Evolutionary conservation across 30 jellyfish, hydroid and myxozoan genomes (phyloP), one percentile per base, ranked within the genome.

Genomic region (Chironex yamaguchii): DNA sequence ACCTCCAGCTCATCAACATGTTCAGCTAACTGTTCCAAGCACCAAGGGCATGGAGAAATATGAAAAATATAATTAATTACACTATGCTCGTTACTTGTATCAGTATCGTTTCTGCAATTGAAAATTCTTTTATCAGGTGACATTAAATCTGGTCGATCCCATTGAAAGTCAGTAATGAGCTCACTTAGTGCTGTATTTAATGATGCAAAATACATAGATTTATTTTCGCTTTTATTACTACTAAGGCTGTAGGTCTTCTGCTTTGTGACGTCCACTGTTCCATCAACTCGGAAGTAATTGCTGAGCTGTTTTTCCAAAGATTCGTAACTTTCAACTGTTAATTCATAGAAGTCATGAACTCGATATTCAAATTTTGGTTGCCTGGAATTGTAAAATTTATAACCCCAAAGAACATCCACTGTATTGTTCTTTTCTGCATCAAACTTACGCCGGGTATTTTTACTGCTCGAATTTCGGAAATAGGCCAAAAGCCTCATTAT

Each of bases 141-240:
- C 28, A 86, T 34, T 67, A 92, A 82, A 52, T 92, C 96, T 1
- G 98, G 98, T 49, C 96, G 54, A 34, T 92, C 98, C 98, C 98
- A 92, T 27, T 92, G 98, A 86, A 86, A 92, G 28, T 87, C 97
- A 22, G 97, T 51, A 1, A 92, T 83, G 23, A 86, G 63, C 29
- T 92, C 98, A 29, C 96, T 84, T 9, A 92, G 79, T 22, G 97
- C 90, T 2, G 89, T 89, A 34, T 58, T 29, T 1, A n/a, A 78
- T 54, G 2, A 36, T 11, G 51, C 49, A 23, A 64, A 52, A 11
- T 32, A 2, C 4, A 26, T 49, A 52, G 65, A 14, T 32, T 27
- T 32, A 28, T 48, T 51, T 74, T 6, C 9, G 17, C 9, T 29
- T 2, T 11, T 24, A 29, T 32, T 63, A 24, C 17, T 9, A 24